Evolutionary conservation across 2,797 vertebrate genomes (phyloP), one percentile per base, ranked within the genome.

Genomic region (Phoebastria nigripes): DNA sequence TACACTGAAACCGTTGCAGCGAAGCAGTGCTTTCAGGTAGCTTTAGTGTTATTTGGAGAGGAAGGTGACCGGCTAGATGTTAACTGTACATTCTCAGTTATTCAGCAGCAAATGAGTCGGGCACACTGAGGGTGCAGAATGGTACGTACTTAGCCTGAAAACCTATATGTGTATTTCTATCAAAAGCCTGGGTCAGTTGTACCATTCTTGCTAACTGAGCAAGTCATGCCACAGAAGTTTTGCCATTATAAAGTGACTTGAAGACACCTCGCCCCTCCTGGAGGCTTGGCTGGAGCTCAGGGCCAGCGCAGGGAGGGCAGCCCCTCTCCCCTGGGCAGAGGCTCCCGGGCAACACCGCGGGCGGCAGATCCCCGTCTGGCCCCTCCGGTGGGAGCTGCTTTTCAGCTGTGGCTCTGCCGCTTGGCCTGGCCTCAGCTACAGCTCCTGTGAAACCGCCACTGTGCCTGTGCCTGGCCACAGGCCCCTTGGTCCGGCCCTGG

Each of bases 341-440:
- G n/a, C 39, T 63, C 15, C 54, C 1, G 2, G 52, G 11, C 35
- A 54, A 49, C 25, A 8, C 19, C 0, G 0, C 0, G 0, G 12
- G 52, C 14, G 20, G 3, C 26, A 54, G 13, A 26, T 85, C 49
- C 54, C 11, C 15, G 1, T 18, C 46, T 25, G 24, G n/a, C 13
- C 26, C 16, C 26, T 65, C 17, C 0, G 2, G 39, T 42, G 17
- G 31, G 26, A 61, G 41, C 35, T 33, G 26, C 35, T 70, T 37
- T 62, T n/a, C 71, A 29, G 15, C 71, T 42, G 35, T 0, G 2
- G 21, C 35, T 55, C 49, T 62, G 41, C 41, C 0, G 1, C 55
- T 47, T 1, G 1, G 26, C 41, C 18, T n/a, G 33, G 33, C 42
- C 65, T 58, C 16, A 25, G 51, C 44, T 58, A 5, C n/a, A 33